A percentile compares a stretch with the other conserved stretches of the same genome.
These are phyloP conservation scores for Chromoteleia sp. DNA, from an alignment of 2,888 invertebrate genomes.

Conservation along the genomic window DNA sequence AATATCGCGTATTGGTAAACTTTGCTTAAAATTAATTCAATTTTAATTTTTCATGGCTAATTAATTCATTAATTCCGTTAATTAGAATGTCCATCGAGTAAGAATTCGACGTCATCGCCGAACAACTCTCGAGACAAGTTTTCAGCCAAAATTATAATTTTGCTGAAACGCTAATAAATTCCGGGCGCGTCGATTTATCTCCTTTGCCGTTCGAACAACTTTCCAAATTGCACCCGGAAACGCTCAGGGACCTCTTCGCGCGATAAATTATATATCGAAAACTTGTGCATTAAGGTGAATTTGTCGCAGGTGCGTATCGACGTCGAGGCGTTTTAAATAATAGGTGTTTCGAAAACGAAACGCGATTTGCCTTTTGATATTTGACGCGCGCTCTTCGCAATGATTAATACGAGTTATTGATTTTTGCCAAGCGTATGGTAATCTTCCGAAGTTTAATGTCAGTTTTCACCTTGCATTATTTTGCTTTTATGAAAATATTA, in stretches of 20 bases:
- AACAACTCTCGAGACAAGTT: too few relatives aligned
- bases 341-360: background rate
- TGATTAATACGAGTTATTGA: slow-evolving; percentile 16
- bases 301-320: slow-evolving; percentile 7
- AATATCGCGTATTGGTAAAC: background rate
- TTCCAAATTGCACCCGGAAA: background rate
- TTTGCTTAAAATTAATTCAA: background rate
- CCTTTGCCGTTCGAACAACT: slow-evolving; percentile 2
- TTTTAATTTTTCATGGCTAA: too few relatives aligned
- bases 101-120: too few relatives aligned
- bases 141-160: background rate
- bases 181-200: slow-evolving; percentile 8
- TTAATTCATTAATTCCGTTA: too few relatives aligned
- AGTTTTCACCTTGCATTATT: too few relatives aligned
- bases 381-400: background rate
- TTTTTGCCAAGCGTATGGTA: slow-evolving; percentile 4
- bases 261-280: slow-evolving; percentile 16
- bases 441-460: background rate
- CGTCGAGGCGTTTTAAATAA: background rate
- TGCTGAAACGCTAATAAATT: background rate
- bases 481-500: too few relatives aligned
- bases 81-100: too few relatives aligned
- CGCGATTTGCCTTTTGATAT: slow-evolving; percentile 19
- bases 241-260: background rate
- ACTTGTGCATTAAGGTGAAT: slow-evolving; percentile 18